Base-by-base conservation (phyloP, 2,888 invertebrate genomes). In the Acanthosepion pharaonis region DNA sequence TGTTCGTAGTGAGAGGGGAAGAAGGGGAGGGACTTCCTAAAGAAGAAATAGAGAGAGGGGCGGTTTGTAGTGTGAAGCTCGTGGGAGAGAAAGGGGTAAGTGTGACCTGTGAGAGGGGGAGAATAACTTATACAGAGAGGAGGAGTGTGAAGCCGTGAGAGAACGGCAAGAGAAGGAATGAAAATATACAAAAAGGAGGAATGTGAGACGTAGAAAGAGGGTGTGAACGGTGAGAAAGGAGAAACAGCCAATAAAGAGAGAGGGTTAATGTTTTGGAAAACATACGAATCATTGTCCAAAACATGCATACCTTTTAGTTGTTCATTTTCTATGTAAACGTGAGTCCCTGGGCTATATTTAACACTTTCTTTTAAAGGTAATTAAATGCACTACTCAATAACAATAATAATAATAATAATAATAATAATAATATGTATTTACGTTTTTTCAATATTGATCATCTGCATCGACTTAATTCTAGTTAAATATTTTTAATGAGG, bases 1-100 rank as follows among this genome's bases (percentile, higher is more conserved):
- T 49, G 92, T 42, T 49, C 48, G 48, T 23, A 42, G 92, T 49
- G 92, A 49, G 49, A 42, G 92, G 49, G 42, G 92, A 92, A 8
- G 78, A 78, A 78, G 78, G 78, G 78, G 78, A 78, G 78, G 78
- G 78, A 78, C 78, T 78, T 78, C n/a, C 78, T n/a, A 28, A n/a
- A n/a, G 28, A n/a, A 78, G 78, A 78, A 78, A 78, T n/a, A 53
- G 25, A 28, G 92, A 28, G 92, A 92, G 49, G 42, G 92, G 51
- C 28, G 42, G 92, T 51, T 92, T 49, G 42, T 51, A 25, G 92
- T 49, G 92, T 92, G 92, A 53, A 53, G 49, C 49, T 53, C 49
- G 49, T 49, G 92, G 49, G 49, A 53, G 49, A 42, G 92, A 53
- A 28, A n/a, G 42, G 49, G 49, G 92, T 6, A 92, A 53, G 51